Evolutionary conservation across 2,888 invertebrate genomes (phyloP), one percentile per base, ranked within the genome.

Genomic region (Cremastobaeus sp.): DNA sequence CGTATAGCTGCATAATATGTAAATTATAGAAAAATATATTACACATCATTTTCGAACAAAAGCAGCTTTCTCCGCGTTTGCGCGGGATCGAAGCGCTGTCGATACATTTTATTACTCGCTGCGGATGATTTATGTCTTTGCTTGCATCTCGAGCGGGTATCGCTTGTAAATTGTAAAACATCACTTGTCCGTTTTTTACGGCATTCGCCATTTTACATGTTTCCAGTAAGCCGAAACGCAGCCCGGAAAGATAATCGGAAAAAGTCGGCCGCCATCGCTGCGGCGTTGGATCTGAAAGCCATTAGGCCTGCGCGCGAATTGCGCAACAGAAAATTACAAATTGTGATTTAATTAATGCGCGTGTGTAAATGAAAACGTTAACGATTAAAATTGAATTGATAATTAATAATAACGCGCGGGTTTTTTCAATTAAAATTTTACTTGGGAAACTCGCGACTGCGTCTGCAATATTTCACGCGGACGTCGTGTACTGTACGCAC

Each of bases 61-160:
- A 72, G 72, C 72, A 45, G 57, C 72, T 72, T 66, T 66, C 72
- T 73, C 72, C 55, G 60, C 50, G 72, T 62, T 48, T 55, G 41
- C 28, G 50, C 47, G 50, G 32, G 62, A 71, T 71, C 65, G 50
- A 18, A 41, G 48, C 50, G 11, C 54, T 45, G 65, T 45, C 54
- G 66, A 60, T 72, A 72, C 66, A 72, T 66, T 72, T 72, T 66
- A 72, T 72, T 72, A 39, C 72, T 55, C 60, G 60, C 52, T 8
- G 47, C 11, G 20, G 54, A 60, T 72, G 72, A 72, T 72, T 72
- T 72, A 72, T 65, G 55, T 65, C 60, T 47, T 60, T 35, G 55
- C 55, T 66, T 32, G 60, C 66, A 45, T 65, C 65, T 43, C 45
- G 50, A 65, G 35, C 52, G 59, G 45, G 57, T 60, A 60, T 64